Evolutionary conservation across 2,888 invertebrate species (phyloP).

Genomic region (Mesoligia furuncula): DNA sequence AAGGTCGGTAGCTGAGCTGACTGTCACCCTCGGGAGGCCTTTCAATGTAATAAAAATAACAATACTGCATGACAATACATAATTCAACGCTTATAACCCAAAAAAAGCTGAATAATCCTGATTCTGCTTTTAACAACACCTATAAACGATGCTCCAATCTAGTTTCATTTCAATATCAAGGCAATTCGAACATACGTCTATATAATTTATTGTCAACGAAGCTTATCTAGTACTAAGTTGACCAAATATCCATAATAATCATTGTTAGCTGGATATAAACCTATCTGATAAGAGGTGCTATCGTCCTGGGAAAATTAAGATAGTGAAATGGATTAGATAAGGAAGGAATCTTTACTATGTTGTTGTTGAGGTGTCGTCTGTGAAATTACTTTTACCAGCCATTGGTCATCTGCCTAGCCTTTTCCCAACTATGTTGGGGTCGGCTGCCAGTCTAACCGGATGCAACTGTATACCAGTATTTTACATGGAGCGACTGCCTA

Average conservation of each 20-base stretch:
- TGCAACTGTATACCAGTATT: no score
- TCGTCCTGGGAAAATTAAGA: slow-evolving; percentile 49
- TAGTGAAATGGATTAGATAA: slow-evolving; percentile 59
- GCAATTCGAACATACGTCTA: not conserved
- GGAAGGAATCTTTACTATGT: slow-evolving; percentile 4
- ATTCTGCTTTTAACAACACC: slow-evolving; percentile 6
- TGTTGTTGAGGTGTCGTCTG: not conserved
- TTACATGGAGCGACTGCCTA: no score
- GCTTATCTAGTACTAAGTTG: slow-evolving; percentile 33
- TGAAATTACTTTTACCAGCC: not conserved
- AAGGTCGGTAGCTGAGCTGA: not conserved
- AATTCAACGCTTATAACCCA: not conserved
- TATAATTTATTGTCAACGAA: slow-evolving; percentile 41
- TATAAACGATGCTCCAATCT: slow-evolving; percentile 6
- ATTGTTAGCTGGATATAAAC: slow-evolving; percentile 36
- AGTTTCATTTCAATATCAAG: slow-evolving; percentile 52
- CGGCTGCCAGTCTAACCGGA: no score
- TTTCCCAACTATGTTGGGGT: no score
- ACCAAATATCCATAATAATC: slow-evolving; percentile 20
- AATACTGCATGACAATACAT: slow-evolving; percentile 4
- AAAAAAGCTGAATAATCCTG: slow-evolving; percentile 39
- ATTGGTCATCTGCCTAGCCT: no score
- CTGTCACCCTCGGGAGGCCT: no score
- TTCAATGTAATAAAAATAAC: not conserved
- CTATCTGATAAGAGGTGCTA: slow-evolving; percentile 50